Base-by-base conservation (phyloP, 2,888 invertebrate species). In the Ypsolopha sequella region DNA sequence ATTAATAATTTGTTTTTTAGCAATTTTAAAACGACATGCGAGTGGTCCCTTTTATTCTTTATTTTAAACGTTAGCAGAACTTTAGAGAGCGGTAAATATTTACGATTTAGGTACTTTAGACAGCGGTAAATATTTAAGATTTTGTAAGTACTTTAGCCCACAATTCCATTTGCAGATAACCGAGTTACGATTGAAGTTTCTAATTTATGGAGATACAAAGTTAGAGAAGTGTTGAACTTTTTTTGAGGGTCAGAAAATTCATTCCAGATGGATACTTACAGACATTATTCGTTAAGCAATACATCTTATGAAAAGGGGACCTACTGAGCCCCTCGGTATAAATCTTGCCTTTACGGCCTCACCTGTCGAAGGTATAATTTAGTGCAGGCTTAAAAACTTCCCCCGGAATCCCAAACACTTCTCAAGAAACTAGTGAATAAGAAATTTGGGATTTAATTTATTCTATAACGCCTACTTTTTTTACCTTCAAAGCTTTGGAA, bases 301-400 rank as follows among this genome's bases (percentile, higher is more conserved):
- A 84, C 81, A 80, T 80, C 80, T 82, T 82, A 85, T 80, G 82
- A 51, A 76, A 51, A 71, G 70, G 75, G 76, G 73, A 70, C 74
- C 75, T 76, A 73, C 66, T 65, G 74, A 70, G 73, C 73, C 80
- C 73, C 67, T 69, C 65, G 71, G 76, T 81, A 81, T 86, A 86
- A 85, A 86, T 86, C 85, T 85, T 81, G 69, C 82, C 80, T 84
- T 82, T 81, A 85, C 85, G 76, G 78, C 81, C 80, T 80, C 77
- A 85, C 85, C 85, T 86, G 85, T 84, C 85, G 80, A 82, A 76
- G 69, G 80, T 81, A 84, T 85, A 86, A 86, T 86, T 85, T 86
- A 86, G 80, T 80, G 76, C 77, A 66, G 48, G 71, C 79, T 82
- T 86, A 82, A 84, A 85, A 86, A 85, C 79, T 85, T 84, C 75